Evolutionary conservation across 2,888 invertebrate species (phyloP), one percentile per base, ranked within the genome.

Genomic region (Volucella bombylans): DNA sequence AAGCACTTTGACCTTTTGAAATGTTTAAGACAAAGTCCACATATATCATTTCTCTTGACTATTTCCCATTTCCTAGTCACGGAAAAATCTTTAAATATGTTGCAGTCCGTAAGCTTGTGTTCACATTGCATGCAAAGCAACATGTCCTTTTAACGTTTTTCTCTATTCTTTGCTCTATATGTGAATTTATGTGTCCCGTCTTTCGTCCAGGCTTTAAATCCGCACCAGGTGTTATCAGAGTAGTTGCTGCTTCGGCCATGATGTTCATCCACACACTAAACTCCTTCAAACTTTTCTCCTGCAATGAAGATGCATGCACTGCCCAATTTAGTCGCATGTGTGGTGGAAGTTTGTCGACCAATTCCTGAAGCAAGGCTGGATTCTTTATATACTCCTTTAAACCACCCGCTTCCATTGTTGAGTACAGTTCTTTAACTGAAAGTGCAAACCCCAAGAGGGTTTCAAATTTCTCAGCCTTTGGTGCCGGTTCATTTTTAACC

Each of bases 161-260:
- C 50, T 50, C 50, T 50, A 14, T 6, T 15, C 15, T 50, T 14
- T 50, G 50, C 15, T 50, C 14, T 15, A 50, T 15, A 50, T 50
- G 50, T 50, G 50, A 50, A 50, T 50, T 50, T 50, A 50, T 1
- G 15, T 50, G 14, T 50, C 50, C 50, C 15, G 50, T n/a, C 50
- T 50, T 50, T 50, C 50, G 50, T 50, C 15, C 14, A 15, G n/a
- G 50, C 50, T 50, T 50, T 10, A 50, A 50, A n/a, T 50, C 50
- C 15, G 6, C 50, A 15, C n/a, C n/a, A 50, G 50, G 14, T 15
- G 31, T 23, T 23, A 23, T 23, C 23, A 23, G 23, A 23, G 23
- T 23, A 23, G 23, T 23, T 23, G 6, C 31, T 31, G 31, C 31
- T 6, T 31, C 6, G 31, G 31, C 31, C 31, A 31, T 31, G 31